Evolutionary conservation across 2,888 invertebrate species (phyloP), one percentile per base, ranked within the genome.

Genomic region (Heliconius charithonia): DNA sequence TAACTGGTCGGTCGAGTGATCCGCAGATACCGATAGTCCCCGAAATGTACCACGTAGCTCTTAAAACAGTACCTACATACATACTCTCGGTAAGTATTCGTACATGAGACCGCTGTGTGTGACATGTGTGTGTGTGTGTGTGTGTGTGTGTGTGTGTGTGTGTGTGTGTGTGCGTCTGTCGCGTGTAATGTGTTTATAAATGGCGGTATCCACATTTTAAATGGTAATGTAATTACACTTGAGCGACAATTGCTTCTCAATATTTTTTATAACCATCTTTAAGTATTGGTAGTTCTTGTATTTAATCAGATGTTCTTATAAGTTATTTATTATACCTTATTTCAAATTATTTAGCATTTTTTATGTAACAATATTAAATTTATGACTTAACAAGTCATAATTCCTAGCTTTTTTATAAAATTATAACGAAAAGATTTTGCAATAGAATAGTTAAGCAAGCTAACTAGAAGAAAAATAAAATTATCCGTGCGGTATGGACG

Each of bases 181-280:
- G 67, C 2, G 13, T 25, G 25, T 67, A n/a, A 67, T 67, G 67
- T 67, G 67, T 41, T 67, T 67, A 37, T 67, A 37, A 37, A 67
- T 37, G 37, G n/a, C 16, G 67, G 25, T 41, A 41, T 41, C 25
- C 41, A 41, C 67, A 69, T n/a, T 69, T 66, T 41, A 69, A 69
- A 69, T 41, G 67, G n/a, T 41, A 69, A 69, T 41, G 67, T 41
- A 69, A 69, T 69, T 69, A 69, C 41, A 69, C 41, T 41, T 41
- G 32, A 69, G 41, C 41, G 41, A 69, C 67, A 69, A 41, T 41
- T 69, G 41, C 67, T 16, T 25, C 13, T 69, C 16, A 12, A 41
- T 69, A 69, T n/a, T 69, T 41, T 69, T 69, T 69, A 69, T 22
- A 66, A 37, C n/a, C 10, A 37, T n/a, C n/a, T 37, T 10, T 67